Conservation (phyloP, 2,797 vertebrate genomes). For the Hirundo rustica region DNA sequence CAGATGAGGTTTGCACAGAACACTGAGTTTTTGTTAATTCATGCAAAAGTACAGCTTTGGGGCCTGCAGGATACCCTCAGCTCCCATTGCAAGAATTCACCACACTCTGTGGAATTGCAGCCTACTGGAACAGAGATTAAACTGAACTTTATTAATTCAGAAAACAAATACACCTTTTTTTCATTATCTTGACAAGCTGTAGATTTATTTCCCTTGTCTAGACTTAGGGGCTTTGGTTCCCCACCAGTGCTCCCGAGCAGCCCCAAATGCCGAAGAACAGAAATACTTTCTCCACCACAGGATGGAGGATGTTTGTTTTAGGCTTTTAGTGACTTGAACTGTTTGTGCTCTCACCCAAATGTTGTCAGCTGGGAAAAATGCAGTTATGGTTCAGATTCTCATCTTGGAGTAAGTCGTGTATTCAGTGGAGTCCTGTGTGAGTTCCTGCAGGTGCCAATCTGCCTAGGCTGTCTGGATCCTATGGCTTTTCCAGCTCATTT, state of each 20-base stretch:
- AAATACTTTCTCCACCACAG: background rate
- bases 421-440: fast-evolving
- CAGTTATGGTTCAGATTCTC: background rate
- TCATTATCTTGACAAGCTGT: background rate
- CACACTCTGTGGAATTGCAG: slow-evolving; percentile 10
- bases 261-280: background rate
- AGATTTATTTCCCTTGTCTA: slow-evolving; percentile 29
- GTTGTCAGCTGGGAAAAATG: background rate
- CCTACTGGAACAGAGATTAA: slow-evolving; percentile 29
- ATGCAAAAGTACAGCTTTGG: slow-evolving; percentile 33
- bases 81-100: slow-evolving; percentile 6
- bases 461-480: background rate
- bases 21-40: slow-evolving; percentile 53
- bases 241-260: background rate
- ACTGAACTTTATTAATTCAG: slow-evolving; percentile 25
- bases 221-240: background rate
- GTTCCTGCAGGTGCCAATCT: background rate
- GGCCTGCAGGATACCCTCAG: background rate
- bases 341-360: background rate
- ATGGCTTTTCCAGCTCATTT: background rate
- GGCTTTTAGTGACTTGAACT: background rate
- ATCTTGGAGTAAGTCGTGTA: background rate
- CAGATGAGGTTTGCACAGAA: slow-evolving; percentile 51
- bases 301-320: background rate
- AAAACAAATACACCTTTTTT: slow-evolving; percentile 22